phyloP scores from a whole-genome alignment of 2,113 vertebrate genomes.

The Podarcis raffonei region DNA sequence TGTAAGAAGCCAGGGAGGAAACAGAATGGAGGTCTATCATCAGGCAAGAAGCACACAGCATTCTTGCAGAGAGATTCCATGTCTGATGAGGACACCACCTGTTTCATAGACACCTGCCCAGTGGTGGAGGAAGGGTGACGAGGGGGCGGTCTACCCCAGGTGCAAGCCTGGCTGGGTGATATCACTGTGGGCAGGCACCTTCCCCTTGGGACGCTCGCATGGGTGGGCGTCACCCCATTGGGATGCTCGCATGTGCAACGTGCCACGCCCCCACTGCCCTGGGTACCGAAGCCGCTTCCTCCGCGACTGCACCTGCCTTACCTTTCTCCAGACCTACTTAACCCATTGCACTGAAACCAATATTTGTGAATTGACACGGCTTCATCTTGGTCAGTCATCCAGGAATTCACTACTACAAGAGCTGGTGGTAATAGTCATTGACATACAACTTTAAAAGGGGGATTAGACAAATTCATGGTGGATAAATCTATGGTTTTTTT shows the following conservation, averaged over 20 bases:
- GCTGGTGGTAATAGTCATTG: neutral
- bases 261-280: too few relatives aligned
- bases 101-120: neutral
- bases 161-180: too few relatives aligned
- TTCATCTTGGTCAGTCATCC: neutral
- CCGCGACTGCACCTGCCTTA: neutral
- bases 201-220: too few relatives aligned
- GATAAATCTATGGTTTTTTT: neutral
- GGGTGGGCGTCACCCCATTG: accelerated
- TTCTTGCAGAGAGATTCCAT: neutral
- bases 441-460: neutral
- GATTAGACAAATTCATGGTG: neutral
- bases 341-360: neutral
- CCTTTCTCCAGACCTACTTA: neutral
- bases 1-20: neutral
- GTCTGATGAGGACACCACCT: neutral
- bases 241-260: too few relatives aligned
- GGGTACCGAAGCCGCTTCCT: too few relatives aligned
- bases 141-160: too few relatives aligned
- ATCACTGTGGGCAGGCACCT: too few relatives aligned
- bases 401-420: neutral
- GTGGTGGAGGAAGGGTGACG: too few relatives aligned
- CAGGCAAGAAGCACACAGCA: neutral
- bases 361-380: neutral
- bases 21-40: neutral